phyloP scores from a whole-genome alignment of 2,113 vertebrate species.

The Poeciliopsis retropinna region DNA sequence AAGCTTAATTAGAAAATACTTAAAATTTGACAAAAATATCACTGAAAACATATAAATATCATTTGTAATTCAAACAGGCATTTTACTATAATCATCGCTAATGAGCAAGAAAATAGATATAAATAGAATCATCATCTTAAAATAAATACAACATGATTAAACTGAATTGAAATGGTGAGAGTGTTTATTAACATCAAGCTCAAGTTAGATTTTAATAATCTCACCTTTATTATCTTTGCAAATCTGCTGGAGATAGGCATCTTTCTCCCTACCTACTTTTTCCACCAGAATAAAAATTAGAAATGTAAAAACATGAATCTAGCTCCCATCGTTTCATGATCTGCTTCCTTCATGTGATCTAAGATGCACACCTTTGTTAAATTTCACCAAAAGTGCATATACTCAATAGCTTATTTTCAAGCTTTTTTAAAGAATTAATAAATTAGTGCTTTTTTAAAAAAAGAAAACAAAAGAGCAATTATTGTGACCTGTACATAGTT shows the following conservation, averaged over 20 bases:
- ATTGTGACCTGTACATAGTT: conserved; percentile 20
- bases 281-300: conserved; percentile 20
- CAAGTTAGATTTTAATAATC: conserved; percentile 35
- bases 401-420: conserved; percentile 43
- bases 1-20: conserved; percentile 78
- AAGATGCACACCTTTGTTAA: conserved; percentile 39
- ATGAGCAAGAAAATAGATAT: conserved; percentile 66
- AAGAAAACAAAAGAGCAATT: background rate
- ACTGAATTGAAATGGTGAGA: conserved; percentile 52
- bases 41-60: conserved; percentile 77
- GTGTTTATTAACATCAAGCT: conserved; percentile 66
- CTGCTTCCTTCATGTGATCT: conserved; percentile 28
- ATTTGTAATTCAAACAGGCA: conserved; percentile 71
- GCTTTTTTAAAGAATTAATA: conserved; percentile 21
- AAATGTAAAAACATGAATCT: conserved; percentile 55
- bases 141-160: conserved; percentile 68
- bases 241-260: conserved; percentile 49
- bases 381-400: conserved; percentile 59
- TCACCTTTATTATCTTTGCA: conserved; percentile 49
- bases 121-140: conserved; percentile 66
- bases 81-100: conserved; percentile 65
- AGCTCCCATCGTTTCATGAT: conserved; percentile 38
- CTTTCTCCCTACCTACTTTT: conserved; percentile 23
- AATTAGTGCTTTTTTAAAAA: conserved; percentile 9
- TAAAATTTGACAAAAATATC: conserved; percentile 76